Conservation (phyloP, 1,140 invertebrate genomes). For the Drosophila malerkotliana region DNA sequence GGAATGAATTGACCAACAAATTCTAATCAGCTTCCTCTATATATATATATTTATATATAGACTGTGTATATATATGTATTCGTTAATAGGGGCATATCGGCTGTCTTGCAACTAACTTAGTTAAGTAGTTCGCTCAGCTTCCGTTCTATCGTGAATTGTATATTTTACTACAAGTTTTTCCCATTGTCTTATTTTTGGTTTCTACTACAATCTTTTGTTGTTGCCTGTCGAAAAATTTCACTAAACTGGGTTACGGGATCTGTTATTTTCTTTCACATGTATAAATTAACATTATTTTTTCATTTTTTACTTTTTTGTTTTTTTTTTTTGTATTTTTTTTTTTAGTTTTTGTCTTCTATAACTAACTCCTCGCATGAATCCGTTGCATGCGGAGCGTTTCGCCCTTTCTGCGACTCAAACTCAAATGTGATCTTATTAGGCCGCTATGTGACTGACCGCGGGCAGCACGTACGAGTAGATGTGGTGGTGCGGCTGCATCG, state of each 20-base stretch:
- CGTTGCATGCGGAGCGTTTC: conserved; percentile 72
- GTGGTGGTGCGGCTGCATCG: conserved; percentile 55
- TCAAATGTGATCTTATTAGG: conserved; percentile 62
- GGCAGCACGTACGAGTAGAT: conserved; percentile 81
- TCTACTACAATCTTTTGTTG: conserved; percentile 50
- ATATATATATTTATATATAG: conserved; percentile 34
- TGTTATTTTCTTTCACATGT: conserved; percentile 34
- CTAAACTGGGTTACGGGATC: conserved; percentile 76
- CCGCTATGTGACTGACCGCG: conserved; percentile 74
- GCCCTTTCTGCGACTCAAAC: conserved; percentile 61
- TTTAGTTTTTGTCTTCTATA: conserved; percentile 50
- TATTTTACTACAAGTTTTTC: conserved; percentile 79
- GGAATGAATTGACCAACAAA: conserved; percentile 48
- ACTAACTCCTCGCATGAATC: conserved; percentile 74
- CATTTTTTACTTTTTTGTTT: conserved; percentile 45
- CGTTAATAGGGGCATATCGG: conserved; percentile 51
- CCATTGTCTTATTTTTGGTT: conserved; percentile 50
- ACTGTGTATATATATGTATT: conserved; percentile 50
- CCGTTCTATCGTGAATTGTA: conserved; percentile 72
- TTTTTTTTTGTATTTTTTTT: conserved; percentile 23
- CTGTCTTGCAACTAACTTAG: conserved; percentile 48
- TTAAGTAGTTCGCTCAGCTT: conserved; percentile 61
- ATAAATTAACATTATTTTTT: conserved; percentile 57
- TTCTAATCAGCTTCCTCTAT: conserved; percentile 41
- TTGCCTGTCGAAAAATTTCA: conserved; percentile 76